phyloP scores from a whole-genome alignment of 23 tunicate genomes.

The Trididemnum miniatum region DNA sequence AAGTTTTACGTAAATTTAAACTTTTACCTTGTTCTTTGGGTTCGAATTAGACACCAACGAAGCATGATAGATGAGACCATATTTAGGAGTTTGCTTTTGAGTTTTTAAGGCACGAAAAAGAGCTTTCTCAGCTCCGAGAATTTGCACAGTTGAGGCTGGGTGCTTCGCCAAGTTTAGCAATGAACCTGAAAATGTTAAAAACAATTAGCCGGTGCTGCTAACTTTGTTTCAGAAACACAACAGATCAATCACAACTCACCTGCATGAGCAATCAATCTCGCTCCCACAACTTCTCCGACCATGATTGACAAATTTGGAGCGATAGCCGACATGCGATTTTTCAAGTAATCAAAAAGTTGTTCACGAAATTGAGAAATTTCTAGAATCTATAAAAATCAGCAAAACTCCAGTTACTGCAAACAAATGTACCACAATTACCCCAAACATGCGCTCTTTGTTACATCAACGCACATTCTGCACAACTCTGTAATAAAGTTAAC shows the following conservation, averaged over 20 bases:
- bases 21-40: conserved; percentile 84
- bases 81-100: conserved; percentile 95
- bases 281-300: conserved; percentile 97
- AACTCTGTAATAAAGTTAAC: too few species aligned
- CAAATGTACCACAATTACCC: too few species aligned
- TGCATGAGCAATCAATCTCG: conserved; percentile 94
- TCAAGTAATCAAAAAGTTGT: conserved; percentile 89
- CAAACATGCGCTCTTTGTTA: too few species aligned
- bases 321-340: conserved; percentile 95
- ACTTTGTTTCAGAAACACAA: too few species aligned
- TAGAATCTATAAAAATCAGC: conserved; percentile 45
- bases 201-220: too few species aligned
- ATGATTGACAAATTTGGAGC: conserved; percentile 92
- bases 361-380: conserved; percentile 94
- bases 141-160: conserved; percentile 99
- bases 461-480: too few species aligned
- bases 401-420: too few species aligned
- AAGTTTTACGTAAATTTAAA: too few species aligned
- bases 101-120: conserved; percentile 97
- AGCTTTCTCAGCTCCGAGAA: conserved; percentile 99
- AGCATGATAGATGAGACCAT: conserved; percentile 98
- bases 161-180: conserved; percentile 92
- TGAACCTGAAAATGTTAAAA: conserved; percentile 48
- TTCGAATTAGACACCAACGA: conserved; percentile 79
- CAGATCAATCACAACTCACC: conserved; percentile 44